Conservation (phyloP, 2,797 vertebrate genomes). For the Numenius phaeopus region DNA sequence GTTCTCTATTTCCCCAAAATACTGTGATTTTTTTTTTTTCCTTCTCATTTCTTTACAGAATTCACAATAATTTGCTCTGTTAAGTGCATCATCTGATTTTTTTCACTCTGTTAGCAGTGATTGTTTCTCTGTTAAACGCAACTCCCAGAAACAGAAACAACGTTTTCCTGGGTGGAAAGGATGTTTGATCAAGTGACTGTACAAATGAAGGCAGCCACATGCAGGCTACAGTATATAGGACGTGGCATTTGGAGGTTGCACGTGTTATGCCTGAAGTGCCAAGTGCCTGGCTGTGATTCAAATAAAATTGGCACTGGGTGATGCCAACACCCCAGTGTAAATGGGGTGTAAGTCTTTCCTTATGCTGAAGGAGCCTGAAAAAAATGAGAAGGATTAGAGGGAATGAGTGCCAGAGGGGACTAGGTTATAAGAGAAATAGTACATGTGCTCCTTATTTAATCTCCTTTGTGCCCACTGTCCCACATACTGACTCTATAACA, state of each 20-base stretch:
- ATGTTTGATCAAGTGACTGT: not conserved
- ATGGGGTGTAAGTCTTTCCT: not conserved
- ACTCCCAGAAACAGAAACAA: not conserved
- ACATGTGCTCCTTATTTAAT: constrained; percentile 11
- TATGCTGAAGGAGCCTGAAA: not conserved
- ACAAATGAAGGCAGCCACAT: not conserved
- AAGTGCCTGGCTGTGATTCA: not conserved
- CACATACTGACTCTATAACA: not conserved
- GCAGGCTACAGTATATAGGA: not conserved
- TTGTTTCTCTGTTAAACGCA: not conserved
- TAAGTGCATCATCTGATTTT: not conserved
- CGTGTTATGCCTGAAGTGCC: not conserved
- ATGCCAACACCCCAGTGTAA: not conserved
- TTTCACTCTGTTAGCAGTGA: not conserved
- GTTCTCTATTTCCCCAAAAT: not conserved
- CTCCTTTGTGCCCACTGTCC: not conserved
- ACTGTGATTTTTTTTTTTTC: not conserved
- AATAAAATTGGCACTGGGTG: not conserved
- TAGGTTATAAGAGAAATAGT: not conserved
- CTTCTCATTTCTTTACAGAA: not conserved
- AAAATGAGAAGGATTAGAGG: not conserved
- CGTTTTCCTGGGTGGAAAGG: not conserved
- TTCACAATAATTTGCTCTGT: not conserved
- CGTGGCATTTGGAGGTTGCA: not conserved
- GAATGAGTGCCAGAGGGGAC: not conserved